phyloP scores from a whole-genome alignment of 2,113 vertebrate species.

The Gnathonemus longibarbis region DNA sequence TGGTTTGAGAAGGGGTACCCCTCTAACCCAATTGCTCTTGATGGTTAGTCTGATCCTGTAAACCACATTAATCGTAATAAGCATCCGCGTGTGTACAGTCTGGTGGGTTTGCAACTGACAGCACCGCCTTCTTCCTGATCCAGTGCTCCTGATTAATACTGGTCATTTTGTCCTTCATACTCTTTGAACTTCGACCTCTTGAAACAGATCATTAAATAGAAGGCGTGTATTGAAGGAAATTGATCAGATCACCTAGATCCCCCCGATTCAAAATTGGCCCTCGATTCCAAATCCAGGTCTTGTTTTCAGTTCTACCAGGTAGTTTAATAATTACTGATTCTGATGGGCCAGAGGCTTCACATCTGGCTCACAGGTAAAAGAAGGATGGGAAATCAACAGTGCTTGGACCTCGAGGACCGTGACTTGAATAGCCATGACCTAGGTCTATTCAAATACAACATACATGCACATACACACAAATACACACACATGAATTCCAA shows the following conservation, averaged over 20 bases:
- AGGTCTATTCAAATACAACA: background rate
- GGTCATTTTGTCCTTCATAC: background rate
- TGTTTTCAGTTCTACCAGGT: too few species aligned
- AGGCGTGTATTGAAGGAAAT: background rate
- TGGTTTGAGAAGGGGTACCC: background rate
- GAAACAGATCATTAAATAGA: background rate
- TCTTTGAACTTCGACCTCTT: background rate
- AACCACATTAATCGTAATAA: background rate
- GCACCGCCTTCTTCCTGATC: background rate
- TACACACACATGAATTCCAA: background rate
- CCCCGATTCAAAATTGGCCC: too few species aligned
- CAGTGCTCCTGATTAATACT: background rate
- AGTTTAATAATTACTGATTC: too few species aligned
- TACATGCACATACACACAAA: background rate
- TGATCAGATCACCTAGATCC: background rate
- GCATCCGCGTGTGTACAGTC: background rate
- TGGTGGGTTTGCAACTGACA: background rate
- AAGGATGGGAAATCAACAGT: too few species aligned
- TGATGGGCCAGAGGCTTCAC: too few species aligned
- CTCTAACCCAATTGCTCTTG: background rate
- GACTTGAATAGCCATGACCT: too few species aligned
- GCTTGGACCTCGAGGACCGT: too few species aligned
- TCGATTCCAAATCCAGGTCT: too few species aligned
- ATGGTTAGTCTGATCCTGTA: background rate
- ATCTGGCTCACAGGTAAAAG: too few species aligned